Evolutionary conservation across 2,888 invertebrate genomes (phyloP), one percentile per base, ranked within the genome.

Genomic region (Ischnus inquisitorius): DNA sequence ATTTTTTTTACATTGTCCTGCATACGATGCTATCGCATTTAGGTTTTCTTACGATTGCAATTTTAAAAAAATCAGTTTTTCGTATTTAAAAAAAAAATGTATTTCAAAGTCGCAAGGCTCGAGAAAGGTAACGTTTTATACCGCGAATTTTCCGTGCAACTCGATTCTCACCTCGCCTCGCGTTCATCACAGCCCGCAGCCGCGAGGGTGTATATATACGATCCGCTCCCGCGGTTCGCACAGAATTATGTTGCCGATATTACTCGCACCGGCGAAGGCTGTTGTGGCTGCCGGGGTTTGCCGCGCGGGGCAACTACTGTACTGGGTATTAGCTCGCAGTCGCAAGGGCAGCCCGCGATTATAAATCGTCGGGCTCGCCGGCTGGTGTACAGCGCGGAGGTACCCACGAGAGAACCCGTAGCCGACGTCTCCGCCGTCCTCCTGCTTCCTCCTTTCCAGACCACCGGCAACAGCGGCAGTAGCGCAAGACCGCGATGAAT

Each of bases 181-280:
- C 64, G 34, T 75, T 64, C 64, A 62, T 72, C 72, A 64, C 12
- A 34, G 64, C 22, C 19, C 51, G 28, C 51, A 48, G n/a, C 22
- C 48, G 46, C 54, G 67, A 74, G 48, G 19, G 41, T 54, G 65
- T 43, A 43, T 77, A 28, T 68, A 68, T 39, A 77, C 57, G 57
- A 67, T 34, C 34, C 60, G 78, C 57, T 77, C 77, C 57, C 77
- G 67, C 60, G 67, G 43, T 77, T 77, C 67, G 43, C 77, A 48
- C 64, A 64, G 87, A 85, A 84, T 86, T 84, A 85, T 86, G 82
- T 79, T 84, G 64, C 82, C 78, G 75, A 74, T 67, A 69, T 64
- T 82, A 77, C 67, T 34, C 41, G 54, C 51, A 41, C 54, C n/a
- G 60, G 46, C 65, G 80, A 67, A 67, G 75, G 54, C 71, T 57